These are phyloP conservation scores for Pollimyrus isidori DNA, from an alignment of 2,113 vertebrate genomes.

Conservation along the genomic window DNA sequence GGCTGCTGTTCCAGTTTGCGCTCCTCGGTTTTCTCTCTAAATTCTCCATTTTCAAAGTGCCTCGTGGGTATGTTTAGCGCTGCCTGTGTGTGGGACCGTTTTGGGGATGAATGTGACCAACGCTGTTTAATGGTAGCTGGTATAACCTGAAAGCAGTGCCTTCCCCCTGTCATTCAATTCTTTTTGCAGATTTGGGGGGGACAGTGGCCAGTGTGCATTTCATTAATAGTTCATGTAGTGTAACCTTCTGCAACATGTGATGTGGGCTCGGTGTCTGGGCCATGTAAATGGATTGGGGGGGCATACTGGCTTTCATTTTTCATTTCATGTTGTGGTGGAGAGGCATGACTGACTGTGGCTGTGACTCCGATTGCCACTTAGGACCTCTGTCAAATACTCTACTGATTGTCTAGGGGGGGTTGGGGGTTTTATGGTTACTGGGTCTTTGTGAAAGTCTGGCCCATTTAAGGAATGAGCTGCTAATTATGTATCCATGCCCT, in stretches of 20 bases:
- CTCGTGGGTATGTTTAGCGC: background rate
- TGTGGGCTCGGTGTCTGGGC: background rate
- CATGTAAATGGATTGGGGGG: background rate
- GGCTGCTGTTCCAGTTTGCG: background rate
- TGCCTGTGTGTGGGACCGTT: background rate
- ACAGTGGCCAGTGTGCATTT: background rate
- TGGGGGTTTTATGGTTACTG: background rate
- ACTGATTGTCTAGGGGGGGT: background rate
- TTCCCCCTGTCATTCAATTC: background rate
- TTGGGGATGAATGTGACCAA: background rate
- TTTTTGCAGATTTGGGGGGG: background rate
- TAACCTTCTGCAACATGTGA: background rate
- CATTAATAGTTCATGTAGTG: background rate
- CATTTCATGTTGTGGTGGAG: background rate
- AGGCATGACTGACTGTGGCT: background rate
- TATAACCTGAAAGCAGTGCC: background rate
- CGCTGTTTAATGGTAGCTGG: background rate
- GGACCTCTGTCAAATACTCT: background rate
- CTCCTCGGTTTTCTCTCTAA: background rate
- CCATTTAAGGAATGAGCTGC: conserved; percentile 5
- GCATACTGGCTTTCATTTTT: background rate
- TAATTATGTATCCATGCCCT: background rate
- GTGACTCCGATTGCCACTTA: background rate
- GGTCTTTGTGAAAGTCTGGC: background rate
- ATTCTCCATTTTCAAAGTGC: background rate